Base-by-base conservation (phyloP, 2,797 vertebrate species). In the Eulemur mongoz region DNA sequence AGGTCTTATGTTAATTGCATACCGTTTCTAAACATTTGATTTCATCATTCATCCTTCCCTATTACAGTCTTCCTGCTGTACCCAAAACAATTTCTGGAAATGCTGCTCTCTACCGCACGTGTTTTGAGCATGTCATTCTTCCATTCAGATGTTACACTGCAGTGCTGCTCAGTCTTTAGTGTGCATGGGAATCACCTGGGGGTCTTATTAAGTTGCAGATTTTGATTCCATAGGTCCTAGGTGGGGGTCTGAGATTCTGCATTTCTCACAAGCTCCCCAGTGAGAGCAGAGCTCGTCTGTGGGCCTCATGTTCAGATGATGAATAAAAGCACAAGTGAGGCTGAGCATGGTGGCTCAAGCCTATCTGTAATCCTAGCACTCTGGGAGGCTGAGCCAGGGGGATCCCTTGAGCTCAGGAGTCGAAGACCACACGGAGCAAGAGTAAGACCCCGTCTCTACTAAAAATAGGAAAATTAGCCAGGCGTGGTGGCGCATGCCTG, bases 211-310 rank as follows among this genome's bases (percentile, higher is more conserved):
- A 61, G 52, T 17, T 2, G 1, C 59, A 4, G 59, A 0, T 7
- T 15, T 25, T 40, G 30, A 12, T 7, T 43, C 54, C 11, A 12
- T 0, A 5, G 63, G 50, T 5, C 5, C 43, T 59, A 20, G 54
- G 23, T 1, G 67, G 52, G 23, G 43, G 38, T 10, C 69, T 7
- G 81, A 59, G 63, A 50, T 10, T n/a, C 35, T 20, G 43, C 43
- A 0, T 75, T 50, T 65, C 54, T 45, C 52, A 22, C n/a, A 2
- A 1, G 38, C 65, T 81, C 14, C 38, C 61, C 0, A 0, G 32
- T 0, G 15, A 22, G 1, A 1, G 9, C 14, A 0, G 11, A 1
- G 22, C 70, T 5, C 76, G 27, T 10, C 43, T 1, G 0, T 6
- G 11, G 86, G 18, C 63, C 57, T 0, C 0, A 2, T 0, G 27